Conservation (phyloP, 2,888 invertebrate species). For the Strigamia crassipes region DNA sequence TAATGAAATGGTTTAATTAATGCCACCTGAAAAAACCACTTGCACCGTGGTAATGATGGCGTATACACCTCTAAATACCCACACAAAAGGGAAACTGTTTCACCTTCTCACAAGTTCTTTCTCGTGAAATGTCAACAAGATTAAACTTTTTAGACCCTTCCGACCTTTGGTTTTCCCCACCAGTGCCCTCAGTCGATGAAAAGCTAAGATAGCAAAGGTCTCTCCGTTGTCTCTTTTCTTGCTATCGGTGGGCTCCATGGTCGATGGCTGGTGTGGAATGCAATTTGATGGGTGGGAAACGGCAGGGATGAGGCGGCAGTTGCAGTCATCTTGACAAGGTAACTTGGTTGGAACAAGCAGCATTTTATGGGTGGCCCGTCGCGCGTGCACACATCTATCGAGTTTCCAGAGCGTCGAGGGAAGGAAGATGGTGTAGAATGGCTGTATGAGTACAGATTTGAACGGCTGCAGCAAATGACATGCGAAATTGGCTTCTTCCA, state of each 20-base stretch:
- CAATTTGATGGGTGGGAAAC: slow-evolving; percentile 42
- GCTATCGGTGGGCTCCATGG: slow-evolving; percentile 36
- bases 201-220: slow-evolving; percentile 37
- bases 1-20: background rate
- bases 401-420: slow-evolving; percentile 39
- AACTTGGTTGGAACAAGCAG: slow-evolving; percentile 42
- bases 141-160: slow-evolving; percentile 38
- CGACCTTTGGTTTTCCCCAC: slow-evolving; percentile 38
- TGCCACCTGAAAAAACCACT: background rate
- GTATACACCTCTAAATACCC: background rate
- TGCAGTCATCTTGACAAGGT: slow-evolving; percentile 42
- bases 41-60: background rate
- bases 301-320: slow-evolving; percentile 42
- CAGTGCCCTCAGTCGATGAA: slow-evolving; percentile 37
- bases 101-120: slow-evolving; percentile 19
- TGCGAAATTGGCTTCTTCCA: slow-evolving; percentile 38
- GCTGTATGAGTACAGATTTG: slow-evolving; percentile 42
- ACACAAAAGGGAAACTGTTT: slow-evolving; percentile 21
- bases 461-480: slow-evolving; percentile 42
- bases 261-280: slow-evolving; percentile 42
- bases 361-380: slow-evolving; percentile 42
- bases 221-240: slow-evolving; percentile 41
- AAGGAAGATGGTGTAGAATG: slow-evolving; percentile 36
- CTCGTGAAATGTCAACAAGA: slow-evolving; percentile 38
- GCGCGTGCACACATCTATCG: slow-evolving; percentile 40